Evolutionary conservation across 2,888 invertebrate species (phyloP).

Genomic region (Cybosia mesomella): DNA sequence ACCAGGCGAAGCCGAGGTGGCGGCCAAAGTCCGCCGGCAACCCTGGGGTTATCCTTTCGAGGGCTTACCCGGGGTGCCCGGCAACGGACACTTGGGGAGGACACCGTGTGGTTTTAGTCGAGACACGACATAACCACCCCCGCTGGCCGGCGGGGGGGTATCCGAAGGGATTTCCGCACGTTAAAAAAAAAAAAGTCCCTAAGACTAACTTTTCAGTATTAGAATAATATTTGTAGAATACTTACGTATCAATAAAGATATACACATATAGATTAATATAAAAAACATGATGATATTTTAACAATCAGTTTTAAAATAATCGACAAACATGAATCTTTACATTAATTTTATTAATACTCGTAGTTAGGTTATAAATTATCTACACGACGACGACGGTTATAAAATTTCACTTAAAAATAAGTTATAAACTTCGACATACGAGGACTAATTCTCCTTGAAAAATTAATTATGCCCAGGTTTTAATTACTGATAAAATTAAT

Average conservation of each 20-base stretch:
- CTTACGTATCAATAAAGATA: constrained; percentile 7
- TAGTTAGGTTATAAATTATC: neutral
- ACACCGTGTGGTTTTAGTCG: too few species aligned
- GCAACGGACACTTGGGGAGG: too few species aligned
- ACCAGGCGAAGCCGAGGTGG: too few species aligned
- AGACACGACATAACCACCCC: too few species aligned
- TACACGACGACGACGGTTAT: neutral
- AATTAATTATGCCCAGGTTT: neutral
- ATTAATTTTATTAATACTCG: neutral
- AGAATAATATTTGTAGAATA: neutral
- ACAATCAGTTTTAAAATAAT: too few species aligned
- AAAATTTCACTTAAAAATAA: neutral
- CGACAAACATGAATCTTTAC: neutral
- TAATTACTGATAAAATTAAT: neutral
- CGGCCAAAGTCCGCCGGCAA: too few species aligned
- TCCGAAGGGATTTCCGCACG: too few species aligned
- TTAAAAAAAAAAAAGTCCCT: too few species aligned
- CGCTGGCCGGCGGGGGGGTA: too few species aligned
- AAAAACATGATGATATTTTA: neutral
- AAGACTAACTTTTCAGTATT: neutral
- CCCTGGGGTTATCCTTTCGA: too few species aligned
- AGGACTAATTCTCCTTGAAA: neutral
- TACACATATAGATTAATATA: neutral
- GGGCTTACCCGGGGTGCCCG: too few species aligned
- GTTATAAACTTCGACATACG: neutral